Evolutionary conservation across 2,797 vertebrate species (phyloP), one percentile per base, ranked within the genome.

Genomic region (Euthynnus affinis): DNA sequence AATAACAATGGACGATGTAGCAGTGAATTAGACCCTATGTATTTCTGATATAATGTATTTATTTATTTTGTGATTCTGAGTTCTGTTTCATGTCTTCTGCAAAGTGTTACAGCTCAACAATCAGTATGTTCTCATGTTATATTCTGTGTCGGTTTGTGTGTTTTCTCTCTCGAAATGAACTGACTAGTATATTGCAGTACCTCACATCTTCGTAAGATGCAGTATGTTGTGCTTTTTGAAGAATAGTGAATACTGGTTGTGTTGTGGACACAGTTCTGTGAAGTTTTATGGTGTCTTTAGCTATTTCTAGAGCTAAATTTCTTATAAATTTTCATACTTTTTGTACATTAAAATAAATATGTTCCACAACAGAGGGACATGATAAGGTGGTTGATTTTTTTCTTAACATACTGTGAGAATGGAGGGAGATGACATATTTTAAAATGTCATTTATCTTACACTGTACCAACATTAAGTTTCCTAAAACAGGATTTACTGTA

Each of bases 1-100:
- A 51, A 78, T 68, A 67, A 73, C 71, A 63, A 69, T 72, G n/a
- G 59, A 60, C 67, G 49, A 68, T 73, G 40, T 74, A 15, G 18
- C 37, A 80, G 61, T 86, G 72, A 76, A 86, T 80, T 59, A 62
- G 10, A 83, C 69, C 52, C 20, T 42, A 61, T 78, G 59, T 64
- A 61, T 77, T 80, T 90, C 84, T 88, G 76, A 67, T 77, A 18
- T 78, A 70, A 66, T 86, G 67, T 92, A 92, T 92, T 93, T 93
- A 93, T 94, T 93, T 91, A 92, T 94, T 91, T 88, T 79, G 72
- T 90, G 80, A 89, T 85, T 81, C 65, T 71, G 67, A 78, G n/a
- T 59, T 79, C 58, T 82, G 61, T 67, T 32, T 83, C 40, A 13
- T 81, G 76, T 87, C 49, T 78, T 74, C 52, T 79, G 32, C 71